Evolutionary conservation across 2,797 vertebrate genomes (phyloP), one percentile per base, ranked within the genome.

Genomic region (Eutrigla gurnardus): DNA sequence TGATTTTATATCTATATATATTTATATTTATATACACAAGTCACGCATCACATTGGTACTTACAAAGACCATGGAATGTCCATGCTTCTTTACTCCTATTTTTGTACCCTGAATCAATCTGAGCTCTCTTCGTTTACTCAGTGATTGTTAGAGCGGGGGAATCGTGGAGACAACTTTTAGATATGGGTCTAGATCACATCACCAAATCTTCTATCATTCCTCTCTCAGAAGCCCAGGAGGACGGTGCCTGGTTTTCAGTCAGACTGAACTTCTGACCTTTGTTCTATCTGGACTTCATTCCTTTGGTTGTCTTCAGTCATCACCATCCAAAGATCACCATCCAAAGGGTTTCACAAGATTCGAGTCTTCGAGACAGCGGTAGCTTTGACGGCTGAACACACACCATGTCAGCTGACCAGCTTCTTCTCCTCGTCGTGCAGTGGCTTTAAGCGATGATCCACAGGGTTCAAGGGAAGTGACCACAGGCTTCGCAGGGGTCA

Each of bases 61-160:
- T 95, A 95, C 95, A 94, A 94, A 90, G 91, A 89, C 79, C 90
- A 93, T 83, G 91, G 93, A 78, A 86, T 88, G 92, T 92, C 92
- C 94, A 94, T 86, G 93, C 91, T 93, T 86, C 92, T 91, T 89
- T 93, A 93, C 88, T 94, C 80, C 91, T 94, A 93, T 89, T 91
- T 91, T 88, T 92, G 93, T 92, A 94, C 90, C 86, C 91, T 92
- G 87, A 93, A 87, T 92, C 91, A 92, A 90, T 89, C 83, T 88
- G 93, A 90, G 89, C 82, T 83, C 80, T 93, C 91, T 92, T 93
- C 93, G 57, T 78, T 87, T 89, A 94, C 74, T 86, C 77, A 67
- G 83, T 65, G 81, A 86, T 72, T 52, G 73, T 82, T 82, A 89
- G 77, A 81, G 75, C 3, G 1, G 88, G 70, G 49, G 85, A 88